A percentile compares a stretch with the other conserved stretches of the same genome.
Evolutionary conservation across 2,797 vertebrate species (phyloP).

Genomic region (Petrocephalus schoutedeni): DNA sequence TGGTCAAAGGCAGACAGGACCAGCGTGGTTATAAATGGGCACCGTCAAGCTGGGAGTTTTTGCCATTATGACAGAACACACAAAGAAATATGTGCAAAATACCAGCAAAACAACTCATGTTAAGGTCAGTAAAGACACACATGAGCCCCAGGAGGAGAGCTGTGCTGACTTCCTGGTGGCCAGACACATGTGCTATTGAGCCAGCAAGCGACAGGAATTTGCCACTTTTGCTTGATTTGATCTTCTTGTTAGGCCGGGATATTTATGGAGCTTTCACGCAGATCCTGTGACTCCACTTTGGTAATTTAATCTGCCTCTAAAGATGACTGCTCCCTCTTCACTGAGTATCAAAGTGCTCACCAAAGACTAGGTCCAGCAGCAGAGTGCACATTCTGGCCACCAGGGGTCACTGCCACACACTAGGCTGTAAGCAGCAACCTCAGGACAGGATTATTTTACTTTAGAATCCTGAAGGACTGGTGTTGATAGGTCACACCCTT

Average conservation of each 20-base stretch:
- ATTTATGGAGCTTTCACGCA: constrained; percentile 38
- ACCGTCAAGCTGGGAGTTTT: neutral
- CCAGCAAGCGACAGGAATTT: neutral
- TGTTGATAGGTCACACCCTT: neutral
- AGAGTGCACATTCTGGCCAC: constrained; percentile 21
- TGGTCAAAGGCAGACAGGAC: neutral
- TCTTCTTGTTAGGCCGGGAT: constrained; percentile 36
- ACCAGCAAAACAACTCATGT: neutral
- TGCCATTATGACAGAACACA: neutral
- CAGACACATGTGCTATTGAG: neutral
- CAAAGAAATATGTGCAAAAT: neutral
- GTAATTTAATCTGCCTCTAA: constrained; percentile 38
- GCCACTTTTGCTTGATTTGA: constrained; percentile 29
- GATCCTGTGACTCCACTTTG: constrained; percentile 44
- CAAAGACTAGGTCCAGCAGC: neutral
- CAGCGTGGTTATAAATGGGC: neutral
- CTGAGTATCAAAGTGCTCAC: neutral
- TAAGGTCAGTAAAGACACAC: constrained; percentile 5
- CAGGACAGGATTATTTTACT: neutral
- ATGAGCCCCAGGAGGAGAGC: constrained; percentile 7
- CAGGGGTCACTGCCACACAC: neutral
- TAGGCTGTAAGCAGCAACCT: neutral
- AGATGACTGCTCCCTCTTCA: constrained; percentile 1
- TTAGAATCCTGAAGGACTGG: neutral
- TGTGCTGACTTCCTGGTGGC: neutral